Evolutionary conservation across 2,888 invertebrate genomes (phyloP).

Genomic region (Hemistola chrysoprasaria): DNA sequence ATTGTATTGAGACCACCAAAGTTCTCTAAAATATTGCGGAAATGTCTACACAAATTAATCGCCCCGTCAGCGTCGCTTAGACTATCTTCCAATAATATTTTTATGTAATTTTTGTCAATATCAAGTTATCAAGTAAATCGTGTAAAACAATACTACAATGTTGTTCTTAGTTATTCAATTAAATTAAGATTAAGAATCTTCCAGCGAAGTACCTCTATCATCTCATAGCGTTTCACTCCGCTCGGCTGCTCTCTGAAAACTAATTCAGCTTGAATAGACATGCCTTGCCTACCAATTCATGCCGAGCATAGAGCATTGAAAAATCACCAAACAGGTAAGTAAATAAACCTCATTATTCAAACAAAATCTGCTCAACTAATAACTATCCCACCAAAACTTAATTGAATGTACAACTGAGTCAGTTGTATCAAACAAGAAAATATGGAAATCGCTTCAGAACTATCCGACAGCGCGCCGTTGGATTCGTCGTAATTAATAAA

Average conservation of each 20-base stretch:
- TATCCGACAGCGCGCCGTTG: conserved; percentile 23
- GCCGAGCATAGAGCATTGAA: conserved; percentile 19
- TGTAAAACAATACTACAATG: no score
- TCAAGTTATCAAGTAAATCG: no score
- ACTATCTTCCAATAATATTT: no score
- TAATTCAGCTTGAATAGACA: conserved; percentile 41
- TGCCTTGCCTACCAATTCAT: conserved; percentile 34
- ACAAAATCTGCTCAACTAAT: conserved; percentile 14
- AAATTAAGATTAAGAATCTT: conserved; percentile 37
- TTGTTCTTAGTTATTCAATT: conserved; percentile 46
- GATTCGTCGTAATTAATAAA: conserved; percentile 33
- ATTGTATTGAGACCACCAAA: background rate
- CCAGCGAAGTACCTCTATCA: no score
- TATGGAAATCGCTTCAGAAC: conserved; percentile 29
- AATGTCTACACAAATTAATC: background rate
- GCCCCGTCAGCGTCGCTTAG: no score
- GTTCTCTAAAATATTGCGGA: conserved; percentile 6
- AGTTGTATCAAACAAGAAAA: conserved; percentile 23
- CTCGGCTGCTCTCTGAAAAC: conserved; percentile 33
- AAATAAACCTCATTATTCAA: no score
- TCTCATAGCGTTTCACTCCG: conserved; percentile 26
- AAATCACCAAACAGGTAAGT: no score
- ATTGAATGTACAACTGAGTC: no score
- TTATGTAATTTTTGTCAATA: no score
- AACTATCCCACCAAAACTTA: conserved; percentile 26